phyloP scores from a whole-genome alignment of 2,888 invertebrate species.

The Venusia cambrica region DNA sequence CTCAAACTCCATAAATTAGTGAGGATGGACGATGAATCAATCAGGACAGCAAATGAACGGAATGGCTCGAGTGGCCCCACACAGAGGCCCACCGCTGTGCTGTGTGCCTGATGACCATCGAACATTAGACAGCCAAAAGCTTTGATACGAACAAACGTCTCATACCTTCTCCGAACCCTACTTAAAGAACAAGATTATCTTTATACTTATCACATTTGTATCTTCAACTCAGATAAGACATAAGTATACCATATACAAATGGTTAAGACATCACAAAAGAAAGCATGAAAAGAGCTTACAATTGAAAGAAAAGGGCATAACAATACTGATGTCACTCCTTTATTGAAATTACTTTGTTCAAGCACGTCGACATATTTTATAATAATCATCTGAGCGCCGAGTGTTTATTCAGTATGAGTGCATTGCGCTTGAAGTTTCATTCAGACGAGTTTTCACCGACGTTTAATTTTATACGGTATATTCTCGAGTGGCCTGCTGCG shows the following conservation, averaged over 20 bases:
- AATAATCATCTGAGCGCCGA: conserved; percentile 33
- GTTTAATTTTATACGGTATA: conserved; percentile 37
- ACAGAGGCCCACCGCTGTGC: conserved; percentile 48
- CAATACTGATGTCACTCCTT: conserved; percentile 6
- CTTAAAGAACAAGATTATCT: conserved; percentile 7
- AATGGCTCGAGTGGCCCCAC: conserved; percentile 54
- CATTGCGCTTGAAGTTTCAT: conserved; percentile 44
- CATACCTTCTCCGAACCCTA: conserved; percentile 11
- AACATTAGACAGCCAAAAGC: conserved; percentile 4
- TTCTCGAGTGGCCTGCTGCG: conserved; percentile 42
- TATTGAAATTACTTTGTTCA: conserved; percentile 16
- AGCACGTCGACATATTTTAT: conserved; percentile 20
- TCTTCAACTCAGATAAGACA: conserved; percentile 2
- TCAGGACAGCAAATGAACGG: conserved; percentile 61
- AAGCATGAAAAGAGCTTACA: conserved; percentile 7
- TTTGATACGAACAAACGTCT: conserved; percentile 18
- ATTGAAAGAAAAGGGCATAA: conserved; percentile 3
- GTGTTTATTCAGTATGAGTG: conserved; percentile 39
- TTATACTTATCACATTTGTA: conserved; percentile 5
- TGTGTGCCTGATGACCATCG: conserved; percentile 28
- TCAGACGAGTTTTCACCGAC: conserved; percentile 35
- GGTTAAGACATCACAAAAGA: conserved; percentile 13
- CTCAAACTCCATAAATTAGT: conserved; percentile 67
- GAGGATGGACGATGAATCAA: conserved; percentile 71
- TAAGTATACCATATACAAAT: conserved; percentile 9